Base-by-base conservation (phyloP, 1,140 invertebrate species). In the Caenorhabditis tropicalis region DNA sequence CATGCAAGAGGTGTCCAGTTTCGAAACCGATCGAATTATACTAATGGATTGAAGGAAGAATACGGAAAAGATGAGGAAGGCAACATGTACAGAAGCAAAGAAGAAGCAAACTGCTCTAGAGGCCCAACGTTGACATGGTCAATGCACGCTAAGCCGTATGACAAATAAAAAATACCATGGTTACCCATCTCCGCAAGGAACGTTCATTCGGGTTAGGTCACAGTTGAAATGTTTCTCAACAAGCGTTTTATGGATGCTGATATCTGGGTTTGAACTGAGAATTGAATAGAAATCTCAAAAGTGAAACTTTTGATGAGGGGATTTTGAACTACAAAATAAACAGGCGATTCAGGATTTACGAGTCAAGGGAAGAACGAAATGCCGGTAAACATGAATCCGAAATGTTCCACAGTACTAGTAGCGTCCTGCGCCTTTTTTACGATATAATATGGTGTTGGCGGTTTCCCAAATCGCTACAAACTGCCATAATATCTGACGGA, bases 151-250 rank as follows among this genome's bases (percentile, higher is more conserved):
- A 74, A 74, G 65, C n/a, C 65, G 15, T 19, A 74, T 24, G 65
- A 74, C 65, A 74, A 74, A 74, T 43, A 74, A 12, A n/a, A 10
- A 43, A 74, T 74, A n/a, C 36, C 65, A 74, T 74, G 65, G 65
- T 65, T 74, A 74, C 65, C n/a, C 1, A 16, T 29, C n/a, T 36
- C 33, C 36, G 65, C 3, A 43, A 10, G 1, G 19, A 36, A 36
- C 31, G 33, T 65, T 65, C 16, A 10, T 33, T 36, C 58, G 58
- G 58, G 58, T 65, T 65, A 65, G 33, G 65, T 74, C 65, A 74
- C 65, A 74, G 65, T 74, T 74, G 65, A 46, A 74, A 74, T 74
- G 65, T 74, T 74, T 74, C 65, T 74, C 36, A 74, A 74, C 65
- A 74, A 74, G 65, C 65, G 65, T 43, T 74, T 74, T 74, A 43